A percentile compares a stretch with the other conserved stretches of the same genome.
These are phyloP conservation scores for Drosophila nr. perissopoda DNA, from an alignment of 2,888 invertebrate species.

Conservation along the genomic window DNA sequence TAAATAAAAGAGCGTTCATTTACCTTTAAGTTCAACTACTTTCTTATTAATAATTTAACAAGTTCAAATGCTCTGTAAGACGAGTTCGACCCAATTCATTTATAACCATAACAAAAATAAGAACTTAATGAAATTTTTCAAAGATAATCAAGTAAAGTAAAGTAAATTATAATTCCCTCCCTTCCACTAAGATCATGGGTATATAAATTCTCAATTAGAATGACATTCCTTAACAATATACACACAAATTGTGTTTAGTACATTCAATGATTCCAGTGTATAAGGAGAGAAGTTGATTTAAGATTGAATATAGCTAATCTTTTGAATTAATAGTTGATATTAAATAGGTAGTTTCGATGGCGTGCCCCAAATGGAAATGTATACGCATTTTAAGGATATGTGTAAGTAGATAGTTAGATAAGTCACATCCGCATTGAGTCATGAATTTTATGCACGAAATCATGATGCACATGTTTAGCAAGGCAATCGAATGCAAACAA, in stretches of 20 bases:
- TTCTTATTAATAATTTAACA: not conserved
- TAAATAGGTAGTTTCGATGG: slow-evolving; percentile 23
- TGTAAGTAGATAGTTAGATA: slow-evolving; percentile 9
- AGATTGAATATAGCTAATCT: not conserved
- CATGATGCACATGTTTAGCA: slow-evolving; percentile 67
- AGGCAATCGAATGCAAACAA: slow-evolving; percentile 72
- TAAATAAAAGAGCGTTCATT: not conserved
- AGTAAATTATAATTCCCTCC: not conserved
- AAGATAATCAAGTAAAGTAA: not conserved
- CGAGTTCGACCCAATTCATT: not conserved
- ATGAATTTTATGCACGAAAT: slow-evolving; percentile 62
- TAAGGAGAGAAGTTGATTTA: not conserved
- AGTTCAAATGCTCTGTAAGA: not conserved
- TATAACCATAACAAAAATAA: not conserved
- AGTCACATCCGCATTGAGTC: slow-evolving; percentile 25
- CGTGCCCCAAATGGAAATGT: slow-evolving; percentile 1
- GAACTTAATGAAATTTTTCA: not conserved
- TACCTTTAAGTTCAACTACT: not conserved
- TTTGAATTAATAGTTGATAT: not conserved
- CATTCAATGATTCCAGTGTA: not conserved
- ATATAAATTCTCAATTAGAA: not conserved
- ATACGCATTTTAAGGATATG: slow-evolving; percentile 13
- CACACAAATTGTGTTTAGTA: not conserved
- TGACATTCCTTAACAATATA: not conserved
- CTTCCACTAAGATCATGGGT: not conserved